Base-by-base conservation (phyloP, 1,140 invertebrate species). In the Pygmarrhopalites habei region DNA sequence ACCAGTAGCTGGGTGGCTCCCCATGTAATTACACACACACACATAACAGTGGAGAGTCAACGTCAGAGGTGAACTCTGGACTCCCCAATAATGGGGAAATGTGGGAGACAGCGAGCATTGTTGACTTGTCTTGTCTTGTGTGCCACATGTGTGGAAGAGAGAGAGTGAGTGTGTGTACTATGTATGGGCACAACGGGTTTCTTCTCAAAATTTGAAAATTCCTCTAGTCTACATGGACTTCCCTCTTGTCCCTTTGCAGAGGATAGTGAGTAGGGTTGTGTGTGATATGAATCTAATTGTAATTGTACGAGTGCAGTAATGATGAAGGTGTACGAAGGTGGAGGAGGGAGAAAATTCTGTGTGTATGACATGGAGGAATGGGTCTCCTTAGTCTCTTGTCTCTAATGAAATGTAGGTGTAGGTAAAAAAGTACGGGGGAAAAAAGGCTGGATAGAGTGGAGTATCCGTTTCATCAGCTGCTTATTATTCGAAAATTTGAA, bases 1-100 rank as follows among this genome's bases (percentile, higher is more conserved):
- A 46, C 47, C 62, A 58, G 62, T 64, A 64, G 62, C 62, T 64
- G 62, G 62, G 62, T 64, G 62, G 62, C 62, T 64, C 56, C 21
- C 43, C 55, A 26, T 46, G 60, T 46, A 57, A 57, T 56, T 56
- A 57, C 52, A 19, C 29, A 47, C 23, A 21, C n/a, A n/a, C 19
- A 2, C 17, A 26, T 61, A 43, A 35, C 35, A 52, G 49, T 49
- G 47, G 29, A 61, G 51, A 30, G 59, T 61, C 47, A 39, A 23
- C 4, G 39, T 23, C 23, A 15, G 32, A 58, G 39, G 57, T 26
- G 41, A 29, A 25, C 14, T 44, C 29, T 32, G 32, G 32, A 35
- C 32, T 35, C 32, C n/a, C 32, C 32, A 35, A 35, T 35, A 35
- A 35, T 35, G 15, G 32, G 5, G 5, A 35, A 35, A 35, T 15